phyloP scores from a whole-genome alignment of 2,888 invertebrate species.

The Zaprionus obscuricornis region DNA sequence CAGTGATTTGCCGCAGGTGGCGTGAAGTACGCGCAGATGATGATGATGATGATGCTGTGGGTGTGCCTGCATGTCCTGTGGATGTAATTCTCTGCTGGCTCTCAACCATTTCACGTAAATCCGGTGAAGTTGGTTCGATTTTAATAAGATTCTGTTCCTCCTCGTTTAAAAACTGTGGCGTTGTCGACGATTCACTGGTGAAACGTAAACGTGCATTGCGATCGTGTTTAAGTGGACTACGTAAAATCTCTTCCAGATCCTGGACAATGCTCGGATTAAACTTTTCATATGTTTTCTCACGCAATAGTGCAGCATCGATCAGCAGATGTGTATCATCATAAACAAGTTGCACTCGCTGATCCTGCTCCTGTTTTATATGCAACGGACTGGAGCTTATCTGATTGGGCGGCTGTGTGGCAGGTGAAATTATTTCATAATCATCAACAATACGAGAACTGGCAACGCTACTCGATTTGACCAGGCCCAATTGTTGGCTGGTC shows the following conservation, averaged over 20 bases:
- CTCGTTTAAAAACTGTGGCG: constrained; percentile 72
- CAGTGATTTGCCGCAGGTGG: constrained; percentile 52
- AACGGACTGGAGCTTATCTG: constrained; percentile 81
- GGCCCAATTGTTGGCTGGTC: constrained; percentile 54
- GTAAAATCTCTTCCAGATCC: constrained; percentile 83
- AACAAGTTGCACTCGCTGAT: constrained; percentile 71
- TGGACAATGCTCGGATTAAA: constrained; percentile 82
- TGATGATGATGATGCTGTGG: constrained; percentile 41
- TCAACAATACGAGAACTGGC: constrained; percentile 70
- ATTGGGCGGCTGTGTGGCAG: constrained; percentile 78
- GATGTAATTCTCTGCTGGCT: constrained; percentile 50
- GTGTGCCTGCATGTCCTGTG: constrained; percentile 26
- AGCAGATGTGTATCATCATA: constrained; percentile 81
- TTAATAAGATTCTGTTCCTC: constrained; percentile 79
- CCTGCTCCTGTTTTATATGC: constrained; percentile 77
- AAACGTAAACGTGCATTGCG: constrained; percentile 75
- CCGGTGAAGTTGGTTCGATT: constrained; percentile 80
- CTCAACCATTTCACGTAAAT: constrained; percentile 77
- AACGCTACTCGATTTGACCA: constrained; percentile 49
- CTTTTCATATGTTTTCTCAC: constrained; percentile 80
- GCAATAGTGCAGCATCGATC: constrained; percentile 75
- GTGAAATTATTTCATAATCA: constrained; percentile 81
- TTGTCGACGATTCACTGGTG: constrained; percentile 79
- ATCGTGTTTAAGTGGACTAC: constrained; percentile 82
- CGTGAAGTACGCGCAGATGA: constrained; percentile 64